Evolutionary conservation across 2,888 invertebrate species (phyloP).

Genomic region (Drosophila rellima): DNA sequence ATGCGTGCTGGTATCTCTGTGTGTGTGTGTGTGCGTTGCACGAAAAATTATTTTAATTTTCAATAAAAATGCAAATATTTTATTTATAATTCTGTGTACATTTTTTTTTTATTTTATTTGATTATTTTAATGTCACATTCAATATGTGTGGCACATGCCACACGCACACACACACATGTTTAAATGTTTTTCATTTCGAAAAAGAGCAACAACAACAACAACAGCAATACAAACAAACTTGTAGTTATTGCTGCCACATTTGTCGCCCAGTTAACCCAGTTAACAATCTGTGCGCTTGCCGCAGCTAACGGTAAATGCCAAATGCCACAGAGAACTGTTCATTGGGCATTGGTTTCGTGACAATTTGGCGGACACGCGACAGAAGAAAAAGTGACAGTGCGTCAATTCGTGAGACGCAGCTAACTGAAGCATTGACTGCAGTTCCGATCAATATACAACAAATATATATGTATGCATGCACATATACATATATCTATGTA

Average conservation of each 20-base stretch:
- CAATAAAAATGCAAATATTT: constrained; percentile 79
- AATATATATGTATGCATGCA: no score
- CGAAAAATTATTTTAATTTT: constrained; percentile 76
- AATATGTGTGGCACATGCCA: constrained; percentile 40
- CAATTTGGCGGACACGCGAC: constrained; percentile 27
- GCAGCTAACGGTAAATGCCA: constrained; percentile 5
- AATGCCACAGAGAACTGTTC: constrained; percentile 8
- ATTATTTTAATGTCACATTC: constrained; percentile 34
- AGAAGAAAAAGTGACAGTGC: constrained; percentile 22
- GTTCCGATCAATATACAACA: constrained; percentile 13
- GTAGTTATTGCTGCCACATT: constrained; percentile 28
- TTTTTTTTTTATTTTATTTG: constrained; percentile 25
- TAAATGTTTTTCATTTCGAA: constrained; percentile 13
- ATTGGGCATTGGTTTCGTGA: constrained; percentile 8
- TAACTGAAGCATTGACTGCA: constrained; percentile 20
- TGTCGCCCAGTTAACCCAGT: constrained; percentile 22
- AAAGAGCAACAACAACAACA: constrained; percentile 6
- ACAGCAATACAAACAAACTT: constrained; percentile 11
- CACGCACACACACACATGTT: constrained; percentile 4
- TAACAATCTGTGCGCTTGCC: constrained; percentile 6
- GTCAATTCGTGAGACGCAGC: constrained; percentile 26
- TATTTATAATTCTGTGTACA: constrained; percentile 65
- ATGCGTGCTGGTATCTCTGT: constrained; percentile 8
- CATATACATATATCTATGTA: not conserved
- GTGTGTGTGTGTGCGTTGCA: constrained; percentile 19